Percentiles rank a stretch among this genome's conserved stretches.
Conservation (phyloP, 2,113 vertebrate genomes). For the Pithys albifrons region DNA sequence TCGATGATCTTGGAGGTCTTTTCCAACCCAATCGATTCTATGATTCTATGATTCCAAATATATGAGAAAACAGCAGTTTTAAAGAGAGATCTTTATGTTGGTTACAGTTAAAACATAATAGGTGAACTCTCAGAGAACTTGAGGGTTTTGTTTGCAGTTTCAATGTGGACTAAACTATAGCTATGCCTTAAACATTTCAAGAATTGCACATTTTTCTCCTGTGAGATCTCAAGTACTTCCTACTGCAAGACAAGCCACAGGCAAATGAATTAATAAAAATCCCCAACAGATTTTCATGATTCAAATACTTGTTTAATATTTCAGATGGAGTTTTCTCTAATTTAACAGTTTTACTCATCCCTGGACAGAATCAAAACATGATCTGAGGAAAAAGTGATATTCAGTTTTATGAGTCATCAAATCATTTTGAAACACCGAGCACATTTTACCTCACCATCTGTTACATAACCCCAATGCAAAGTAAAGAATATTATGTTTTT, state of each 20-base stretch:
- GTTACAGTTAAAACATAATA: background rate
- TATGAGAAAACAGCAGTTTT: constrained; percentile 4
- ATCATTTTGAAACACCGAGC: background rate
- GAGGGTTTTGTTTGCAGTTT: background rate
- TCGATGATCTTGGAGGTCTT: too few species aligned
- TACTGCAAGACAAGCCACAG: background rate
- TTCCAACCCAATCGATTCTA: too few species aligned
- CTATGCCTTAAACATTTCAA: constrained; percentile 11
- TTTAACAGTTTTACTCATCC: constrained; percentile 25
- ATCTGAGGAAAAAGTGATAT: background rate
- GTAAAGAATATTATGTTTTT: constrained; percentile 41
- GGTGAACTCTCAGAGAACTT: background rate
- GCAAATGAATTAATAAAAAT: background rate
- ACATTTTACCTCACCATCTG: constrained; percentile 40
- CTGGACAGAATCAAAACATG: constrained; percentile 31
- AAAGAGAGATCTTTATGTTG: background rate
- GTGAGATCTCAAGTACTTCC: background rate
- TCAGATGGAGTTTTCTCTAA: background rate
- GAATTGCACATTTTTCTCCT: background rate
- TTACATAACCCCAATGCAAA: constrained; percentile 46
- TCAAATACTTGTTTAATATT: constrained; percentile 7
- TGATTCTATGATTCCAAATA: constrained; percentile 10
- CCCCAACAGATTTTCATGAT: background rate
- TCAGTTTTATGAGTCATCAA: constrained; percentile 47
- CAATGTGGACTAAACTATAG: background rate